phyloP scores from a whole-genome alignment of 2,797 vertebrate species.

The Epinephelus coioides region DNA sequence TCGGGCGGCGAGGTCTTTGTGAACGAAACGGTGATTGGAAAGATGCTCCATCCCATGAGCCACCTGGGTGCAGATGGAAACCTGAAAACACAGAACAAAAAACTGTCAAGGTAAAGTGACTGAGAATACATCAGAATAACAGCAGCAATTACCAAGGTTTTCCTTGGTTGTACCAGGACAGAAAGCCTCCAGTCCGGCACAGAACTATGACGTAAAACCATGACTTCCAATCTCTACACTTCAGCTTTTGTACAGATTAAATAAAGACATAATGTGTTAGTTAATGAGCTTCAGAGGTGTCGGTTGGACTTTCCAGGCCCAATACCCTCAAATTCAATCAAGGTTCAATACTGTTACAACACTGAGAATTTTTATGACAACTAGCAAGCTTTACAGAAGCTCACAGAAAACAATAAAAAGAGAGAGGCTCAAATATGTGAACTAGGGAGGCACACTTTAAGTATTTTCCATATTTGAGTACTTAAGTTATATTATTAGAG shows the following conservation, averaged over 20 bases:
- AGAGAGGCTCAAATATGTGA: too few relatives aligned
- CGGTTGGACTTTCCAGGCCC: too few relatives aligned
- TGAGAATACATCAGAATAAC: background rate
- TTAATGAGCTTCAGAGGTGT: background rate
- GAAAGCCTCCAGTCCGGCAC: background rate
- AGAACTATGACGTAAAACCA: background rate
- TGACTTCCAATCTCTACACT: background rate
- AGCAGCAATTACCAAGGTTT: background rate
- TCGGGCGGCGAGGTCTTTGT: constrained; percentile 95
- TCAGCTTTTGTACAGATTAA: background rate
- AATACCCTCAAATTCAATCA: too few relatives aligned
- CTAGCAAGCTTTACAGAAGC: too few relatives aligned
- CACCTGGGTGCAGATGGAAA: constrained; percentile 95
- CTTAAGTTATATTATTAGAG: too few relatives aligned
- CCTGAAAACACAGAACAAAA: constrained; percentile 75
- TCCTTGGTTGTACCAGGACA: background rate
- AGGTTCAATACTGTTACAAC: too few relatives aligned
- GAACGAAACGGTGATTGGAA: constrained; percentile 95
- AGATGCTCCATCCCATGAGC: constrained; percentile 97
- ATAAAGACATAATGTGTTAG: background rate
- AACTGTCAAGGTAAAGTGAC: background rate
- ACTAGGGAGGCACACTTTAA: too few relatives aligned
- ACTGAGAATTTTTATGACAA: too few relatives aligned
- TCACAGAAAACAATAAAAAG: too few relatives aligned
- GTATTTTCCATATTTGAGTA: too few relatives aligned